Percentiles rank a stretch among this genome's conserved stretches.
Conservation (phyloP, 2,113 vertebrate species). For the Passer montanus region DNA sequence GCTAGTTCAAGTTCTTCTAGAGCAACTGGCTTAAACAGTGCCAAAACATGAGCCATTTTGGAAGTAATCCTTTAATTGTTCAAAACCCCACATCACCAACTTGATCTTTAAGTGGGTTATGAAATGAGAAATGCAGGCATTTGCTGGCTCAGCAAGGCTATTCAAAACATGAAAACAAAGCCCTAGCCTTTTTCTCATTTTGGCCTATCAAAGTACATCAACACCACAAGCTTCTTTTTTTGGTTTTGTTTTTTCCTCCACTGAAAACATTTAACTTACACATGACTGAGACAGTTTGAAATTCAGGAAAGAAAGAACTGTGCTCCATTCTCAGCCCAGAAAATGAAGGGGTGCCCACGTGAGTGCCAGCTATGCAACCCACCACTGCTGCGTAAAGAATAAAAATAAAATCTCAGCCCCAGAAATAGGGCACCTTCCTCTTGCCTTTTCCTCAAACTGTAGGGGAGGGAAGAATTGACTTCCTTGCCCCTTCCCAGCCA, state of each 20-base stretch:
- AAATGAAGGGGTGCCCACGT: accelerated
- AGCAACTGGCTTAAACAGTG: not conserved
- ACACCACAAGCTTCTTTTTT: not conserved
- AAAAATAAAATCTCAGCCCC: not conserved
- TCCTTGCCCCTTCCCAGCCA: not conserved
- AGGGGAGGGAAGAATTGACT: not conserved
- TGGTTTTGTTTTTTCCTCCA: not conserved
- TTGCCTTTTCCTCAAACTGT: not conserved
- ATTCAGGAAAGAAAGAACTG: not conserved
- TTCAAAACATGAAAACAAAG: not conserved
- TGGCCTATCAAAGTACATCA: not conserved
- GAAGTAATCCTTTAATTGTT: not conserved
- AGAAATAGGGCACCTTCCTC: not conserved
- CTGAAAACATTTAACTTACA: not conserved
- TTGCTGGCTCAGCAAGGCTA: constrained; percentile 13
- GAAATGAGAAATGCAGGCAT: not conserved
- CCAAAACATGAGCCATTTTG: not conserved
- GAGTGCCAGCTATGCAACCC: not conserved
- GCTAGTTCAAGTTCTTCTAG: not conserved
- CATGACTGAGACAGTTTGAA: not conserved
- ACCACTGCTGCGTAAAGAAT: not conserved
- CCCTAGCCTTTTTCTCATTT: not conserved
- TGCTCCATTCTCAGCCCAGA: not conserved
- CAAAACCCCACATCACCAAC: not conserved
- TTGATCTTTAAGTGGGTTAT: not conserved